These are phyloP conservation scores for Ophraella communa DNA, from an alignment of 2,888 invertebrate genomes.

Conservation along the genomic window DNA sequence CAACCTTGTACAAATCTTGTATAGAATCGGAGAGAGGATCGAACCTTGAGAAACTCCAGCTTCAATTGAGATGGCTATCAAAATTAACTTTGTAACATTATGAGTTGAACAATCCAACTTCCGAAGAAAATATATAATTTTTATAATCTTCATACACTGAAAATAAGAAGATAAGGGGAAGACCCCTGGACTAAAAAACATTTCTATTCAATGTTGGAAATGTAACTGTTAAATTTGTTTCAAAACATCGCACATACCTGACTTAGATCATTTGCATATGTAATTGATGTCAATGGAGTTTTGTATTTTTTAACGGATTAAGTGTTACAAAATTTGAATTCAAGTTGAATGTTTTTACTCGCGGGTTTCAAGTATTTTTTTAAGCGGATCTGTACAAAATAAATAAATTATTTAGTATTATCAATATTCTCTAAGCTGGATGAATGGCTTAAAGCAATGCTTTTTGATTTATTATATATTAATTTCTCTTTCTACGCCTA, in stretches of 20 bases:
- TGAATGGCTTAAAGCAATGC: not conserved
- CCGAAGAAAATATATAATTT: no score
- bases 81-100: no score
- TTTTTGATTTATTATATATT: not conserved
- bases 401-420: not conserved
- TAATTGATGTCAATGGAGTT: conserved; percentile 7
- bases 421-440: not conserved
- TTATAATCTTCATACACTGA: no score
- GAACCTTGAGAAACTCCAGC: no score
- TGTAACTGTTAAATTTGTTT: conserved; percentile 13
- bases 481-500: no score
- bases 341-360: not conserved
- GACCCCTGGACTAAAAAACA: not conserved
- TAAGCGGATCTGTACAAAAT: not conserved
- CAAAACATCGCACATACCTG: conserved; percentile 12
- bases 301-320: not conserved
- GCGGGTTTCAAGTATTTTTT: not conserved
- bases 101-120: no score
- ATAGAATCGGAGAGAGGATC: no score
- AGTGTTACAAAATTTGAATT: not conserved
- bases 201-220: not conserved
- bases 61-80: no score
- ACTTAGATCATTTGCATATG: conserved; percentile 10
- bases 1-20: no score
- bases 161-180: not conserved